Conservation (phyloP, 2,888 invertebrate genomes). For the Sussaba pulchella region DNA sequence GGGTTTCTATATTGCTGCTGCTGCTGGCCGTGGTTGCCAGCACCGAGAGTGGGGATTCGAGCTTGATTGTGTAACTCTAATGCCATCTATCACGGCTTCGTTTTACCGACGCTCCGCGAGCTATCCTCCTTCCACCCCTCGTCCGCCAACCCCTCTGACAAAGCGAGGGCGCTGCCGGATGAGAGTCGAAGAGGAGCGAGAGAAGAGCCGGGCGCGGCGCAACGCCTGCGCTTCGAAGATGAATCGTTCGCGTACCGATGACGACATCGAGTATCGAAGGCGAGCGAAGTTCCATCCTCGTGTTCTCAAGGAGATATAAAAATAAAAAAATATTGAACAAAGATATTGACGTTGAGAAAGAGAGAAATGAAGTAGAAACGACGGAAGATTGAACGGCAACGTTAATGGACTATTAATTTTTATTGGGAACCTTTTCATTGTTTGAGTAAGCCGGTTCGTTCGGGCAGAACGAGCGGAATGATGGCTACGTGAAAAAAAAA, state of each 20-base stretch:
- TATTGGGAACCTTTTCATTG: slow-evolving; percentile 63
- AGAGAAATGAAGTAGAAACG: slow-evolving; percentile 35
- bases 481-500: slow-evolving; percentile 1
- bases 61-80: slow-evolving; percentile 78
- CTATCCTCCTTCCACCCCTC: slow-evolving; percentile 39
- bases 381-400: slow-evolving; percentile 36
- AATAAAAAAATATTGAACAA: slow-evolving; percentile 12
- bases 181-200: slow-evolving; percentile 51
- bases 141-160: slow-evolving; percentile 53
- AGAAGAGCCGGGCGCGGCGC: slow-evolving; percentile 52
- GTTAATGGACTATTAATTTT: slow-evolving; percentile 73
- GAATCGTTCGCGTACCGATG: slow-evolving; percentile 73
- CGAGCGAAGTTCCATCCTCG: slow-evolving; percentile 35
- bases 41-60: slow-evolving; percentile 66
- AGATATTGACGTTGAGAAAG: slow-evolving; percentile 19
- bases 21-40: slow-evolving; percentile 63
- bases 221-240: slow-evolving; percentile 72
- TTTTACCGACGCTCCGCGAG: slow-evolving; percentile 68
- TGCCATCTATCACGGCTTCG: slow-evolving; percentile 80
- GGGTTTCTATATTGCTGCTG: slow-evolving; percentile 23
- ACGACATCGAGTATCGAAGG: slow-evolving; percentile 61
- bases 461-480: slow-evolving; percentile 13
- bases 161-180: slow-evolving; percentile 43
- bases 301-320: slow-evolving; percentile 62
- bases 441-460: slow-evolving; percentile 40